Percentiles rank a stretch among this genome's conserved stretches.
phyloP scores from a whole-genome alignment of 2,797 vertebrate genomes.

The Acomys russatus region DNA sequence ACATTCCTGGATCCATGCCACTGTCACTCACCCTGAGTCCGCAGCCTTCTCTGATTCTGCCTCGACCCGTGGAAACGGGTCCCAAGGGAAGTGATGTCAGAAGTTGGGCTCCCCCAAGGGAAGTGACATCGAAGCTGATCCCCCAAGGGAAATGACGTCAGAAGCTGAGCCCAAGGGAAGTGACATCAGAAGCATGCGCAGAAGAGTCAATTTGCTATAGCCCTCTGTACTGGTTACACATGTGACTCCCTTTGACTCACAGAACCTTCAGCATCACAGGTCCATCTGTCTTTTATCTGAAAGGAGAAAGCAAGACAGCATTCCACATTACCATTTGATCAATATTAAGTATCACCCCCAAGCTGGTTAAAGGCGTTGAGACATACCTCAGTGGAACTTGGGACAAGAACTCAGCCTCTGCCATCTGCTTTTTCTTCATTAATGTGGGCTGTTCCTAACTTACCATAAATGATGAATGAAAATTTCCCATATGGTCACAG shows the following conservation, averaged over 20 bases:
- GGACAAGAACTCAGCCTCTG: not conserved
- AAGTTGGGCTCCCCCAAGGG: not conserved
- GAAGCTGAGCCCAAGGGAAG: not conserved
- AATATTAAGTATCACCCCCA: not conserved
- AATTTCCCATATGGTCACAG: not conserved
- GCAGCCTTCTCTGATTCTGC: not conserved
- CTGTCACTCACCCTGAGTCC: not conserved
- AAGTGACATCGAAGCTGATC: not conserved
- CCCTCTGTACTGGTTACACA: not conserved
- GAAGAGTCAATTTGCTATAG: not conserved
- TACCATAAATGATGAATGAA: not conserved
- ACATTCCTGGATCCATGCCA: not conserved
- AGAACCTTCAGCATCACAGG: not conserved
- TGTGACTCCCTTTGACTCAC: not conserved
- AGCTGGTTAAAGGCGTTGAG: not conserved
- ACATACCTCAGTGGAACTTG: not conserved
- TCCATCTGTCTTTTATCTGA: not conserved
- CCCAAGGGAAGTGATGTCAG: not conserved
- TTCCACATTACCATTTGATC: conserved; percentile 6
- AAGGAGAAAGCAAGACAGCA: not conserved
- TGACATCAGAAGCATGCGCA: not conserved
- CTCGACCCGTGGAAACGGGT: not conserved
- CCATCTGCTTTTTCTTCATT: not conserved
- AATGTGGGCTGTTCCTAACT: not conserved
- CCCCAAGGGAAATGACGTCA: not conserved